phyloP scores from a whole-genome alignment of 2,797 vertebrate genomes.

The Lates japonicus region DNA sequence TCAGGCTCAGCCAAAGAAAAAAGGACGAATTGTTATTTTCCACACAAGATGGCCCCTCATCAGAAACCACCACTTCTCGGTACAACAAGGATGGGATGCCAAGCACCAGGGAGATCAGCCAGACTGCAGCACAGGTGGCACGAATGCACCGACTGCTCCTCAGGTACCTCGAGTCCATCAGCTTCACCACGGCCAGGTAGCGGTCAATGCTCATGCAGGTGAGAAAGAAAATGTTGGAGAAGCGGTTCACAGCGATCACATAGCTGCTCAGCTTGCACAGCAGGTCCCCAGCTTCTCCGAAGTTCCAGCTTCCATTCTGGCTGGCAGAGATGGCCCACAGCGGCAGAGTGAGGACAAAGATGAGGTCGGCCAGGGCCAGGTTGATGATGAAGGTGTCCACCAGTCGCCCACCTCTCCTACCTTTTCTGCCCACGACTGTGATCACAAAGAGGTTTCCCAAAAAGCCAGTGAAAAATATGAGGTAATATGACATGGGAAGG shows the following conservation, averaged over 20 bases:
- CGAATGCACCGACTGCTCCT: constrained; percentile 77
- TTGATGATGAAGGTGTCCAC: constrained; percentile 92
- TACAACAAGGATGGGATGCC: constrained; percentile 85
- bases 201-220: constrained; percentile 92
- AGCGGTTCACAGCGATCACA: constrained; percentile 88
- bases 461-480: constrained; percentile 88
- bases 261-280: constrained; percentile 91
- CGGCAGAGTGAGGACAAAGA: constrained; percentile 89
- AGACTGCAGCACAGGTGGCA: constrained; percentile 80
- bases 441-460: constrained; percentile 90
- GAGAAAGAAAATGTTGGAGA: constrained; percentile 92
- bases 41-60: constrained; percentile 53
- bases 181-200: constrained; percentile 89
- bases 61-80: constrained; percentile 57
- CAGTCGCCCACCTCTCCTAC: constrained; percentile 74
- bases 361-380: constrained; percentile 89
- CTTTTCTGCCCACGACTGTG: constrained; percentile 76
- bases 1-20: constrained; percentile 80
- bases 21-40: constrained; percentile 70
- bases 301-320: constrained; percentile 81
- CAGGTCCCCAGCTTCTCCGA: constrained; percentile 65
- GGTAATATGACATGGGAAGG: constrained; percentile 86
- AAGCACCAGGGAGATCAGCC: constrained; percentile 84
- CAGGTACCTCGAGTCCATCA: constrained; percentile 81
- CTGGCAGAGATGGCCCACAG: constrained; percentile 87